Evolutionary conservation across 2,797 vertebrate species (phyloP).

Genomic region (Myripristis murdjan): DNA sequence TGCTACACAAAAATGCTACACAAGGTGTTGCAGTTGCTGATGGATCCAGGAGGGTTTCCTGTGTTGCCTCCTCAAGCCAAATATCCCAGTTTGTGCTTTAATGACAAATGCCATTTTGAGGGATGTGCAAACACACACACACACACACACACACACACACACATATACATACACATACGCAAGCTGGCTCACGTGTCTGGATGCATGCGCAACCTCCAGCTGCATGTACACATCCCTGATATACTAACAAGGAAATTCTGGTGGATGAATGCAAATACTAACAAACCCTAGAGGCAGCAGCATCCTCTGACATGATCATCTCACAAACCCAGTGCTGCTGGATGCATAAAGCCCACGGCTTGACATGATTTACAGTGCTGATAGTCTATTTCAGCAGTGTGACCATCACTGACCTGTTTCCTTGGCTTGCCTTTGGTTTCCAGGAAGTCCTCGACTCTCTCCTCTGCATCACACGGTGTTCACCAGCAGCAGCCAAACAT

Average conservation of each 20-base stretch:
- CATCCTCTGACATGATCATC: slow-evolving; percentile 26
- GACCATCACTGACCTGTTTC: slow-evolving; percentile 77
- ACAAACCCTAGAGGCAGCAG: slow-evolving; percentile 2
- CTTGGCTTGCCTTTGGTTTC: slow-evolving; percentile 65
- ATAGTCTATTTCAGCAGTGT: not conserved
- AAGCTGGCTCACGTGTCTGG: slow-evolving; percentile 45
- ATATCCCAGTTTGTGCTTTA: slow-evolving; percentile 20
- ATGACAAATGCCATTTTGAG: slow-evolving; percentile 13
- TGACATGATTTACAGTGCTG: not conserved
- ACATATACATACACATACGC: slow-evolving; percentile 15
- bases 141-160: slow-evolving; percentile 11
- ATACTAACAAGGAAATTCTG: slow-evolving; percentile 49
- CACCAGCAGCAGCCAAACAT: slow-evolving; percentile 75
- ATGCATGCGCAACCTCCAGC: slow-evolving; percentile 59
- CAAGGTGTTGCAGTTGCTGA: slow-evolving; percentile 31
- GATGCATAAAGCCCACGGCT: not conserved
- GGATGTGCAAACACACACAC: not conserved
- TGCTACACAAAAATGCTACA: slow-evolving; percentile 32
- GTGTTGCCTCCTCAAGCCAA: not conserved
- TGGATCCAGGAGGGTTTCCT: slow-evolving; percentile 9
- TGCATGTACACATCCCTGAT: slow-evolving; percentile 38
- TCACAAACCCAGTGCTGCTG: not conserved
- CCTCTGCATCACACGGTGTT: slow-evolving; percentile 71
- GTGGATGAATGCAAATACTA: slow-evolving; percentile 58
- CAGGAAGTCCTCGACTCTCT: slow-evolving; percentile 73